These are phyloP conservation scores for Geococcyx californianus DNA, from an alignment of 2,113 vertebrate species.

Conservation along the genomic window DNA sequence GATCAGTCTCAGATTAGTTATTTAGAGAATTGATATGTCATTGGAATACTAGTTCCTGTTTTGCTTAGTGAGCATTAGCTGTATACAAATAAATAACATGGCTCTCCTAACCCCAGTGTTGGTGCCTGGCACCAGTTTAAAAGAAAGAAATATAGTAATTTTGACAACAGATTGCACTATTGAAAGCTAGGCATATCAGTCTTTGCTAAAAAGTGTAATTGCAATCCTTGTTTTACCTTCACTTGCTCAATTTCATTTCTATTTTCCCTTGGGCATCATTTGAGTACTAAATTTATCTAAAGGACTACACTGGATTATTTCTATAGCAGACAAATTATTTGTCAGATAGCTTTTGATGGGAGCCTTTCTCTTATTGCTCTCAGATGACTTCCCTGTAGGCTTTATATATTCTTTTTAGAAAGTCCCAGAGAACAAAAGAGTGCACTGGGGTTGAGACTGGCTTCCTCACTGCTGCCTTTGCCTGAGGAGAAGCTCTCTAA, in stretches of 20 bases:
- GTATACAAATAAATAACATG: fast-evolving
- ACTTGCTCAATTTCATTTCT: neutral
- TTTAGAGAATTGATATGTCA: neutral
- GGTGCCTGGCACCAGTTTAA: neutral
- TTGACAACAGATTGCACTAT: neutral
- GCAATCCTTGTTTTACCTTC: neutral
- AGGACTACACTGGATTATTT: neutral
- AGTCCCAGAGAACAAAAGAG: neutral
- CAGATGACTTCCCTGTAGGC: neutral
- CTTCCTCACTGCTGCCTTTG: neutral
- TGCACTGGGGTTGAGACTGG: neutral
- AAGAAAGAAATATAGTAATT: neutral
- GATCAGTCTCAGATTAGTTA: neutral
- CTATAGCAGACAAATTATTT: neutral
- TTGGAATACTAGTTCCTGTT: neutral
- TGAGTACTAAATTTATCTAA: neutral
- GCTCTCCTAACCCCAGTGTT: neutral
- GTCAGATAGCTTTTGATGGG: neutral
- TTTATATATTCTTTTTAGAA: neutral
- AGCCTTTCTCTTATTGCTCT: neutral
- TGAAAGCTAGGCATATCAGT: neutral
- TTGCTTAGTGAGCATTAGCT: neutral
- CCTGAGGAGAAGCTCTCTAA: neutral
- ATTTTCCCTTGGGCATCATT: neutral
- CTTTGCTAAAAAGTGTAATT: neutral